Conservation (phyloP, 2,113 vertebrate species). For the Dolichallabes microphthalmus region DNA sequence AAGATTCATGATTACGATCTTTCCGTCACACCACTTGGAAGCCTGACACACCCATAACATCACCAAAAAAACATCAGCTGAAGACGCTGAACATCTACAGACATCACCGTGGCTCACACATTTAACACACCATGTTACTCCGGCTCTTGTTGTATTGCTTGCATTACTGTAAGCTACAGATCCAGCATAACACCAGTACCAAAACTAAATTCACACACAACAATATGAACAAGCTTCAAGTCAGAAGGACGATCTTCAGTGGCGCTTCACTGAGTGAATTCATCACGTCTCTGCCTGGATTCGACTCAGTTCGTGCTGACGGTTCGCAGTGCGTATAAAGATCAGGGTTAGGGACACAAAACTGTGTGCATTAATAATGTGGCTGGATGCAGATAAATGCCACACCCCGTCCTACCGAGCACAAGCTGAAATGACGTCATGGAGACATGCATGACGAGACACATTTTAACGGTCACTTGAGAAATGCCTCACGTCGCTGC, state of each 20-base stretch:
- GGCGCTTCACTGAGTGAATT: conserved; percentile 32
- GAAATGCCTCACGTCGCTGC: conserved; percentile 10
- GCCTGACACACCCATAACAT: not conserved
- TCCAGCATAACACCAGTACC: not conserved
- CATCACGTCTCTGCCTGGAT: conserved; percentile 41
- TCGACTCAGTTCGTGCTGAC: not conserved
- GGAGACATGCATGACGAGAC: conserved; percentile 24
- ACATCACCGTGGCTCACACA: not conserved
- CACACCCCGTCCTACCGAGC: not conserved
- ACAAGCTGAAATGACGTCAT: not conserved
- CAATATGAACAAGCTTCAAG: not conserved
- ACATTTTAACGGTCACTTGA: conserved; percentile 20
- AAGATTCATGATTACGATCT: not conserved
- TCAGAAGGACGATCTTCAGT: no score
- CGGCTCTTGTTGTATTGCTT: not conserved
- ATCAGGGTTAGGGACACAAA: not conserved
- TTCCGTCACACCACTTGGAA: not conserved
- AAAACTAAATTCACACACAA: not conserved
- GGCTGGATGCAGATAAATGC: not conserved
- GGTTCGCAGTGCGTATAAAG: not conserved
- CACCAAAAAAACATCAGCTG: not conserved
- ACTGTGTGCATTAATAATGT: not conserved
- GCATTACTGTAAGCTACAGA: no score
- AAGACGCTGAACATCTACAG: no score
- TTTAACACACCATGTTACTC: no score